Conservation (phyloP, 2,888 invertebrate genomes). For the Rhodophaea formosa region DNA sequence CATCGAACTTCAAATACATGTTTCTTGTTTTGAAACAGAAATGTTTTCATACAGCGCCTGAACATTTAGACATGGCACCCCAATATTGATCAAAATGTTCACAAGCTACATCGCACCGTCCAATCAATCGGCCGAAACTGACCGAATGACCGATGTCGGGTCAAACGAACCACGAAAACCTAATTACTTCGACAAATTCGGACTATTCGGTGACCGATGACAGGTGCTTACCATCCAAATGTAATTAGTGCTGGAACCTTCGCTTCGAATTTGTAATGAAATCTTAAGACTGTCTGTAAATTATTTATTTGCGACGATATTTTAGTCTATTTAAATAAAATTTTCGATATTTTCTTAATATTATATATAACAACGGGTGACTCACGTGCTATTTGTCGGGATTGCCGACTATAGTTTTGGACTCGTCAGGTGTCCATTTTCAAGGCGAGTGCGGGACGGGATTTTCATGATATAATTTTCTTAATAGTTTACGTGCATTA, state of each 20-base stretch:
- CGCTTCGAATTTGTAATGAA: conserved; percentile 70
- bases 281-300: conserved; percentile 55
- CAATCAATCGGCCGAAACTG: conserved; percentile 59
- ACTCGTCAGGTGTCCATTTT: too few relatives aligned
- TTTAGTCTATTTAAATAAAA: conserved; percentile 14
- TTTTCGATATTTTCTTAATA: too few relatives aligned
- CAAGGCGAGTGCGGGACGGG: too few relatives aligned
- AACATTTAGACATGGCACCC: neutral
- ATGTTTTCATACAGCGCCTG: neutral
- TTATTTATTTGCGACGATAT: conserved; percentile 61
- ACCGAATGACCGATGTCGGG: conserved; percentile 46
- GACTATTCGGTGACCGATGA: conserved; percentile 47
- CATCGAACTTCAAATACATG: too few relatives aligned
- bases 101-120: conserved; percentile 20
- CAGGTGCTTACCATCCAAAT: conserved; percentile 66
- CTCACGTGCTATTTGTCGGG: too few relatives aligned
- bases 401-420: too few relatives aligned
- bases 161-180: conserved; percentile 57
- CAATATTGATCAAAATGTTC: conserved; percentile 2
- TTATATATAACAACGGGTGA: too few relatives aligned
- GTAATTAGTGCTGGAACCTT: conserved; percentile 58
- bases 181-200: conserved; percentile 50
- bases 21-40: neutral
- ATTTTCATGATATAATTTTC: too few relatives aligned
- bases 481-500: too few relatives aligned